A percentile compares a stretch with the other conserved stretches of the same genome.
Conservation (phyloP, 1,140 invertebrate genomes). For the Drosophila funebris region DNA sequence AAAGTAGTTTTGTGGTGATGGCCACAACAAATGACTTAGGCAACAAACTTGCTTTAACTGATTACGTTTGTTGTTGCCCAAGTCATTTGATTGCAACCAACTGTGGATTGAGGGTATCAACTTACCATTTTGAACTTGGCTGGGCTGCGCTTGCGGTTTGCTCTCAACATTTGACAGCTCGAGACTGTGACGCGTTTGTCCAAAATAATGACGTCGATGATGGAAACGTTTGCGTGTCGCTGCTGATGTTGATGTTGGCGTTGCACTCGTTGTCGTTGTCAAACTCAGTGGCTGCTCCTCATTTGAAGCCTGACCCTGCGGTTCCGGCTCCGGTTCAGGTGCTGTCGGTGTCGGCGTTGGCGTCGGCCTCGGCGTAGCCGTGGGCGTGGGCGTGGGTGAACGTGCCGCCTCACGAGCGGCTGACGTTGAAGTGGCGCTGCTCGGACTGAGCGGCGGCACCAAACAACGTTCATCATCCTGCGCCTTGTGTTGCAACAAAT, state of each 20-base stretch:
- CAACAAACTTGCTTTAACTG: conserved; percentile 34
- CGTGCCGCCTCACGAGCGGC: neutral
- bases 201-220: conserved; percentile 79
- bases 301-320: conserved; percentile 51
- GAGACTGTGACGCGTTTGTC: conserved; percentile 68
- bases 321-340: conserved; percentile 78
- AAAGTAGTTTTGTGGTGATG: neutral
- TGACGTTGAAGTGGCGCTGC: conserved; percentile 7
- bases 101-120: neutral
- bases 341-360: conserved; percentile 36
- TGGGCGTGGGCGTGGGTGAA: conserved; percentile 7
- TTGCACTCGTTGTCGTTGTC: conserved; percentile 3
- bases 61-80: conserved; percentile 32
- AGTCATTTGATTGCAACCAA: conserved; percentile 25
- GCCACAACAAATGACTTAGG: conserved; percentile 20
- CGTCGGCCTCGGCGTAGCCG: conserved; percentile 9
- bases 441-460: conserved; percentile 81
- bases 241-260: conserved; percentile 3
- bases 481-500: conserved; percentile 86
- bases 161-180: conserved; percentile 35
- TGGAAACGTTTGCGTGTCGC: conserved; percentile 71
- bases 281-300: conserved; percentile 66
- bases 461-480: conserved; percentile 82
- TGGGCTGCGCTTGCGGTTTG: conserved; percentile 47
- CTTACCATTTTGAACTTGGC: conserved; percentile 78